These are phyloP conservation scores for Plecturocebus donacophilus DNA, from an alignment of 2,113 vertebrate genomes.

Conservation along the genomic window DNA sequence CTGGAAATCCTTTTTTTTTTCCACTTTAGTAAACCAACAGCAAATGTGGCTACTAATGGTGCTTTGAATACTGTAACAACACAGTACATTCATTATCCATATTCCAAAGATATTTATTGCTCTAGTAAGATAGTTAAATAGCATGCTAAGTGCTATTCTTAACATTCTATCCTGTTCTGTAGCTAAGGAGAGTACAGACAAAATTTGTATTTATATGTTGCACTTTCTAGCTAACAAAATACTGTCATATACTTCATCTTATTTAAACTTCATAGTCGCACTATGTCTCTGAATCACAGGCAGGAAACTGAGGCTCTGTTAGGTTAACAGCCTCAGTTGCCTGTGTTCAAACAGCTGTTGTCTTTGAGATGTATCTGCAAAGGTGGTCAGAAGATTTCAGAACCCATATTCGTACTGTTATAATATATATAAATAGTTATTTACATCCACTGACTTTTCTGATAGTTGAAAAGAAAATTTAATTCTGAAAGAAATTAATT, in stretches of 20 bases:
- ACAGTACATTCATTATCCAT: conserved; percentile 72
- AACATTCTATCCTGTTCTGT: conserved; percentile 67
- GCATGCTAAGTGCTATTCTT: conserved; percentile 72
- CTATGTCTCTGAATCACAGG: neutral
- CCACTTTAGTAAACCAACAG: neutral
- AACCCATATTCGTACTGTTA: conserved; percentile 8
- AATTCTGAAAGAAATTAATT: neutral
- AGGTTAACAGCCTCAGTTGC: neutral
- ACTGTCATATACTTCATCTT: neutral
- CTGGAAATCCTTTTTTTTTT: conserved; percentile 59
- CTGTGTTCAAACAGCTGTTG: conserved; percentile 20
- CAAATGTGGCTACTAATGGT: conserved; percentile 67
- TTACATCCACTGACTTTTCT: neutral
- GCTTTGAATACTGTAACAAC: conserved; percentile 74
- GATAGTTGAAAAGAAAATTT: conserved; percentile 44
- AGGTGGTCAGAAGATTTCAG: conserved; percentile 9
- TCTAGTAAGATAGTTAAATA: conserved; percentile 65
- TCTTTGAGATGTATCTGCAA: conserved; percentile 10
- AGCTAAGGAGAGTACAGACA: conserved; percentile 47
- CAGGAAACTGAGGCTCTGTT: neutral
- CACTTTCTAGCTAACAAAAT: conserved; percentile 4
- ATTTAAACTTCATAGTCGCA: neutral
- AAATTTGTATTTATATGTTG: conserved; percentile 71
- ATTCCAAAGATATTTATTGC: conserved; percentile 57
- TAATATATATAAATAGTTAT: neutral